These are phyloP conservation scores for Patiria miniata DNA, from an alignment of 35 echinoderm and acorn worm genomes.

Conservation along the genomic window DNA sequence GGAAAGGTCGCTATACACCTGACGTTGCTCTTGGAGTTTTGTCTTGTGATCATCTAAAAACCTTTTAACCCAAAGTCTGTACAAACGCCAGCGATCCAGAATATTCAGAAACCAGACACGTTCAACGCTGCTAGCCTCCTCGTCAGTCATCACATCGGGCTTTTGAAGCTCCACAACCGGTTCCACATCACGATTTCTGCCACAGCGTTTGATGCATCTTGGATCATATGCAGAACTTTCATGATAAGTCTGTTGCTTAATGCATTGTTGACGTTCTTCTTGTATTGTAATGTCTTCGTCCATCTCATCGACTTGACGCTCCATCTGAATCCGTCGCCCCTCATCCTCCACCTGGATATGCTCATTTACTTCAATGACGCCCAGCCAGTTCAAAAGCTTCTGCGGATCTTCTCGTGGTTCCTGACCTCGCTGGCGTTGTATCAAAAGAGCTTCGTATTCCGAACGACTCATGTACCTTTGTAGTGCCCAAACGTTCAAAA, in stretches of 20 bases:
- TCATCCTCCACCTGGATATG: background rate
- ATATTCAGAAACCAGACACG: slow-evolving; percentile 66
- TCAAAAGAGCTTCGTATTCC: slow-evolving; percentile 21
- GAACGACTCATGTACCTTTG: slow-evolving; percentile 12
- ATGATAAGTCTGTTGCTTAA: background rate
- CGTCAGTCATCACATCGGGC: slow-evolving; percentile 37
- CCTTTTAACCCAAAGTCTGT: slow-evolving; percentile 55
- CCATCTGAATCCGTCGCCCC: background rate
- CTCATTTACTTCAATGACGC: background rate
- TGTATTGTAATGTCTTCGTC: background rate
- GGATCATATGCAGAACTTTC: background rate
- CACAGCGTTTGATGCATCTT: background rate
- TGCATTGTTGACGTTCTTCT: background rate
- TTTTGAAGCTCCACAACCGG: background rate
- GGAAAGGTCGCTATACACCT: slow-evolving; percentile 9
- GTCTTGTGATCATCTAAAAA: background rate
- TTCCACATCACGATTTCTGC: background rate
- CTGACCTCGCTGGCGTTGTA: background rate
- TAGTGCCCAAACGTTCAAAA: slow-evolving; percentile 24
- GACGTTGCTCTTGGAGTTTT: slow-evolving; percentile 18
- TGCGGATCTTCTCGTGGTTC: background rate
- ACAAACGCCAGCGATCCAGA: slow-evolving; percentile 69
- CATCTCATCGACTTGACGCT: background rate
- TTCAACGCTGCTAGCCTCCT: slow-evolving; percentile 9
- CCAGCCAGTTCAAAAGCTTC: background rate